A percentile compares a stretch with the other conserved stretches of the same genome.
phyloP scores from a whole-genome alignment of 1,140 invertebrate species.

The Aethina tumida region DNA sequence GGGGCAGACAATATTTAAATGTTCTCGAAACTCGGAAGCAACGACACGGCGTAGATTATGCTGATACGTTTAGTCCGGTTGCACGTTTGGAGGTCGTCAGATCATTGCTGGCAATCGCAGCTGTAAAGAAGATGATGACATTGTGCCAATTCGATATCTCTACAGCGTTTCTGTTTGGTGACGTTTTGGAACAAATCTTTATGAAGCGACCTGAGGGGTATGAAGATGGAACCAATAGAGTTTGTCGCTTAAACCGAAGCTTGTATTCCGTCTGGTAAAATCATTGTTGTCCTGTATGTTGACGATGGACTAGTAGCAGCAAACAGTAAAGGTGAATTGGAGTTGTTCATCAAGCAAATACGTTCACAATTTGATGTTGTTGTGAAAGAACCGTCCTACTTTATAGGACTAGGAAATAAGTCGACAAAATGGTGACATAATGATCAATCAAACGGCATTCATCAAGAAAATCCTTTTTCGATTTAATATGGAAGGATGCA shows the following conservation, averaged over 20 bases:
- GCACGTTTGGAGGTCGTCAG: constrained; percentile 30
- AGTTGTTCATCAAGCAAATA: no score
- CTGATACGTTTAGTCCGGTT: constrained; percentile 38
- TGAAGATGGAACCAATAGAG: constrained; percentile 12
- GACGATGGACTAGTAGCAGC: no score
- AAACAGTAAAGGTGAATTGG: no score
- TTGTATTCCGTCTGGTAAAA: no score
- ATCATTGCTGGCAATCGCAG: constrained; percentile 33
- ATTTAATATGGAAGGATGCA: no score
- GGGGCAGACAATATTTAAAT: not conserved
- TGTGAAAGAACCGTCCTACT: no score
- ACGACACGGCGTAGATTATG: constrained; percentile 32
- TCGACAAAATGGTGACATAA: no score
- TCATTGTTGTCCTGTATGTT: no score
- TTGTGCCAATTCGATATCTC: constrained; percentile 36
- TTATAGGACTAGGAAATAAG: no score
- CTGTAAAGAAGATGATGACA: constrained; percentile 23
- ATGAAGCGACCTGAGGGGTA: constrained; percentile 29
- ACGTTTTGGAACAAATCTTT: constrained; percentile 24
- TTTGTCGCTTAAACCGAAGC: constrained; percentile 22
- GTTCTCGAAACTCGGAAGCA: not conserved
- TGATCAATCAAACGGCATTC: no score
- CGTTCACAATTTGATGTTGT: no score
- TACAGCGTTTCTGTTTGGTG: constrained; percentile 34
- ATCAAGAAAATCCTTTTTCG: no score